phyloP scores from a whole-genome alignment of 2,797 vertebrate genomes.

The Cetoscarus ocellatus region DNA sequence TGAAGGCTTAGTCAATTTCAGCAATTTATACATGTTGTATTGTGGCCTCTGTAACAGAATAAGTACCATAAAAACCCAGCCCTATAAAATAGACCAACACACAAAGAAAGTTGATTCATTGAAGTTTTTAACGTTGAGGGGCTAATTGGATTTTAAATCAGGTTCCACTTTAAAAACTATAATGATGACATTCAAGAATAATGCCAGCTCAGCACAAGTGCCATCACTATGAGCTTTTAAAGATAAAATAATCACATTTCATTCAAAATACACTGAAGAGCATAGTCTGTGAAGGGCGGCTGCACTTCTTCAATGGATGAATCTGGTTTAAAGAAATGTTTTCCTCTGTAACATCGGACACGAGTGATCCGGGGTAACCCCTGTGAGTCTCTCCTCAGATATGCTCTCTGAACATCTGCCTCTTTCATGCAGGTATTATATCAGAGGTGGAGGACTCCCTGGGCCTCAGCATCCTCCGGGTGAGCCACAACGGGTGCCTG shows the following conservation, averaged over 20 bases:
- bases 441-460: conserved; percentile 86
- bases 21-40: too few species aligned
- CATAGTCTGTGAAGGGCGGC: not conserved
- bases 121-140: not conserved
- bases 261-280: too few species aligned
- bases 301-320: not conserved
- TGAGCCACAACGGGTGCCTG: conserved; percentile 87
- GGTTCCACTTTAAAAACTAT: not conserved
- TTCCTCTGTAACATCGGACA: not conserved
- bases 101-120: too few species aligned
- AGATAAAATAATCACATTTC: not conserved
- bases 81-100: too few species aligned
- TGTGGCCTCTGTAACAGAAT: too few species aligned
- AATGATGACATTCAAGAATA: not conserved
- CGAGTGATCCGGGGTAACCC: not conserved
- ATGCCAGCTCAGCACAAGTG: not conserved
- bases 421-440: conserved; percentile 65
- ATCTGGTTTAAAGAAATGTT: not conserved
- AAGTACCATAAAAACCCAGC: too few species aligned
- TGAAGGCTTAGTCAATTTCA: too few species aligned
- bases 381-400: not conserved
- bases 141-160: not conserved
- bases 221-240: not conserved
- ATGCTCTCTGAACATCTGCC: not conserved
- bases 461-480: conserved; percentile 86